Conservation (phyloP, 2,113 vertebrate species). For the Montifringilla adamsi region DNA sequence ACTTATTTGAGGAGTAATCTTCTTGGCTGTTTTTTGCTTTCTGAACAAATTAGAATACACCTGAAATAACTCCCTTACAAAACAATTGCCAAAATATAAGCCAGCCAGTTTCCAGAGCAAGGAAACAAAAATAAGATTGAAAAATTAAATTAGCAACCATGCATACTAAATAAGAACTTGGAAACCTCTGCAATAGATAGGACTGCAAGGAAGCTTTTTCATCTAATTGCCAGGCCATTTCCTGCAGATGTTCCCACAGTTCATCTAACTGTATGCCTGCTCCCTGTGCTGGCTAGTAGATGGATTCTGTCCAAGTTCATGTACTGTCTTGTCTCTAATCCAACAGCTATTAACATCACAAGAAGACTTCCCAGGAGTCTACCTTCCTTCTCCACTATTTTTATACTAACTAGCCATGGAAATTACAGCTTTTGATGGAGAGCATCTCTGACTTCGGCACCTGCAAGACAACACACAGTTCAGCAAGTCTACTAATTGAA, state of each 20-base stretch:
- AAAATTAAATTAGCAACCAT: background rate
- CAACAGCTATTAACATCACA: background rate
- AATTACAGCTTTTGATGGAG: background rate
- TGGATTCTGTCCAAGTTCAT: background rate
- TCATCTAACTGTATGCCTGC: background rate
- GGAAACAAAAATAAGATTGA: background rate
- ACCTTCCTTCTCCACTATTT: background rate
- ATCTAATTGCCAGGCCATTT: background rate
- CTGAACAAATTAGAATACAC: background rate
- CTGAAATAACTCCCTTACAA: background rate
- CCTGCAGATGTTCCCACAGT: background rate
- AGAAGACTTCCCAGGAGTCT: background rate
- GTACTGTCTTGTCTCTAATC: background rate
- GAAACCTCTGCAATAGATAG: background rate
- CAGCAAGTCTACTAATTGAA: background rate
- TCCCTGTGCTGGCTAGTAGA: background rate
- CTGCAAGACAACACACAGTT: background rate
- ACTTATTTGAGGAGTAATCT: background rate
- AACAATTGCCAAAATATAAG: background rate
- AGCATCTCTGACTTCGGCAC: background rate
- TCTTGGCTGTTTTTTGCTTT: background rate
- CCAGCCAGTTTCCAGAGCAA: background rate
- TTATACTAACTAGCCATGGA: background rate
- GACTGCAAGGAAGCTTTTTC: background rate
- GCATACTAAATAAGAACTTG: background rate